Evolutionary conservation across 1,140 invertebrate species (phyloP).

Genomic region (Acromyrmex charruanus): DNA sequence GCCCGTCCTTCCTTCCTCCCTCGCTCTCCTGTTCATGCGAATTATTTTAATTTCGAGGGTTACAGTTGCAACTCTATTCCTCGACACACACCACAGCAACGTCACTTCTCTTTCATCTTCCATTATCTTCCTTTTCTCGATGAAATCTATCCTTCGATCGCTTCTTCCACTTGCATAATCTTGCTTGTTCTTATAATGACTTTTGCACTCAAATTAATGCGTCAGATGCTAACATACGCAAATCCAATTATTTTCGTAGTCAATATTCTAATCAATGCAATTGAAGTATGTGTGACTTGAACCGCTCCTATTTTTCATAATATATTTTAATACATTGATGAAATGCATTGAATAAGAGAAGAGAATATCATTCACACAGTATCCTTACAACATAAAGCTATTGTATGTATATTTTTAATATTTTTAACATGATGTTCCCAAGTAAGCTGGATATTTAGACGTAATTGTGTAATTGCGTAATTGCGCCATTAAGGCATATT

Average conservation of each 20-base stretch:
- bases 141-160: constrained; percentile 8
- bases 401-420: background rate
- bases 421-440: background rate
- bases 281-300: background rate
- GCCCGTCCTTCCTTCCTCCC: constrained; percentile 2
- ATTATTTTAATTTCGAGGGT: constrained; percentile 63
- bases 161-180: background rate
- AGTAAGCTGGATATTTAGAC: background rate
- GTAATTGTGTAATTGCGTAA: background rate
- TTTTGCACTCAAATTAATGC: background rate
- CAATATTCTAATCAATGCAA: background rate
- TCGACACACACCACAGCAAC: background rate
- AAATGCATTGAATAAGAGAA: background rate
- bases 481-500: background rate
- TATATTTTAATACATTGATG: background rate
- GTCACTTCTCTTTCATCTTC: constrained; percentile 30
- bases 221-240: background rate
- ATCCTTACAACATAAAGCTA: background rate
- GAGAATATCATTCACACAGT: background rate
- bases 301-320: background rate
- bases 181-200: constrained; percentile 4
- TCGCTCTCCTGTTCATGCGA: constrained; percentile 32
- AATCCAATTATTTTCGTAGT: constrained; percentile 4
- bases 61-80: constrained; percentile 19
- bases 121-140: constrained; percentile 19